Conservation (phyloP, 2,113 vertebrate genomes). For the Aegotheles bennettii region DNA sequence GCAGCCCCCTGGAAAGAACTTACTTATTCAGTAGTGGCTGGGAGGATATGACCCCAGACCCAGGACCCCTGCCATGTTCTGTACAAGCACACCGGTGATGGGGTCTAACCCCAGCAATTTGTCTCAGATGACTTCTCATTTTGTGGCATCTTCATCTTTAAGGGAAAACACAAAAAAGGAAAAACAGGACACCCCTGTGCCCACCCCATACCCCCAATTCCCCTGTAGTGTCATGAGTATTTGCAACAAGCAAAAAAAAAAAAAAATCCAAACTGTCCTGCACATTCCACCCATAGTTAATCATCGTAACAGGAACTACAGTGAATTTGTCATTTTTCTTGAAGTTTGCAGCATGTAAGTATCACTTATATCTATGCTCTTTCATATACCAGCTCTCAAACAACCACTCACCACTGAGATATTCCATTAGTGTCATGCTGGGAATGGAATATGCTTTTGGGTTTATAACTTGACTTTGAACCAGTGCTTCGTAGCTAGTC, state of each 20-base stretch:
- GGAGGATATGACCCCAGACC: not conserved
- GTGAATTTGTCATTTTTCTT: not conserved
- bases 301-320: not conserved
- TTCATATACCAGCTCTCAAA: not conserved
- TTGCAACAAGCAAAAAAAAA: not conserved
- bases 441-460: not conserved
- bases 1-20: not conserved
- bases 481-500: not conserved
- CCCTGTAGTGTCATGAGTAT: not conserved
- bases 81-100: not conserved
- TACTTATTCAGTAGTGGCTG: fast-evolving
- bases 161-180: not conserved
- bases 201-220: fast-evolving
- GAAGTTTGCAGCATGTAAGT: not conserved
- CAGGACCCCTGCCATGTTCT: not conserved
- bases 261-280: not conserved
- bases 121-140: not conserved
- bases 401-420: not conserved
- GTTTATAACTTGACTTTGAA: not conserved
- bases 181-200: not conserved
- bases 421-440: slow-evolving; percentile 25
- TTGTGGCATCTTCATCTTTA: not conserved
- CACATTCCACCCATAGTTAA: not conserved
- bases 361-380: not conserved
- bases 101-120: not conserved